Percentiles rank a stretch among this genome's conserved stretches.
Conservation (phyloP, 2,797 vertebrate genomes). For the Darevskia mixta region DNA sequence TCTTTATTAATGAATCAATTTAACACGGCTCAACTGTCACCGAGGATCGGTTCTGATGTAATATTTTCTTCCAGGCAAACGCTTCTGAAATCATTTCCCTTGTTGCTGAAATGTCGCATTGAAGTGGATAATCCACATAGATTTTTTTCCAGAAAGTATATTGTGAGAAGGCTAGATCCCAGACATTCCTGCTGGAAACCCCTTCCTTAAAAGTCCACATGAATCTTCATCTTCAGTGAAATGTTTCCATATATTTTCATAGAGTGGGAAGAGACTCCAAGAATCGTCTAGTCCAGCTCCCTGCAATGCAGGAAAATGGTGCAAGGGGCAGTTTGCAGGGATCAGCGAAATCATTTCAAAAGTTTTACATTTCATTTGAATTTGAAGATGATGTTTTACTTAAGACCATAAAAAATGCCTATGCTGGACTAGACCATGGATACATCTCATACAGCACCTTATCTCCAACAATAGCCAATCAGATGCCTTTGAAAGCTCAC, state of each 20-base stretch:
- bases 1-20: conserved; percentile 40
- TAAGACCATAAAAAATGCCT: too few species aligned
- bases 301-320: too few species aligned
- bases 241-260: neutral
- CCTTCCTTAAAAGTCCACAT: neutral
- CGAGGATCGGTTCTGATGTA: conserved; percentile 1
- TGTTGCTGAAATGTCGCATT: conserved; percentile 9
- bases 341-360: neutral
- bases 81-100: conserved; percentile 11
- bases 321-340: too few species aligned
- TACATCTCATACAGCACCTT: neutral
- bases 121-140: neutral
- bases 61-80: conserved; percentile 14
- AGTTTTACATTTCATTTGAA: neutral
- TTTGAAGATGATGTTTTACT: neutral
- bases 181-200: neutral
- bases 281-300: too few species aligned
- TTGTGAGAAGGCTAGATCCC: neutral
- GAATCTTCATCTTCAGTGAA: neutral
- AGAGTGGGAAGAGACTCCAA: too few species aligned
- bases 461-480: neutral
- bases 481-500: neutral
- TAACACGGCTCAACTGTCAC: conserved; percentile 26
- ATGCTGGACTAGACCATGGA: too few species aligned
- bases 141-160: neutral